These are phyloP conservation scores for Streptopelia turtur DNA, from an alignment of 2,797 vertebrate species.

Conservation along the genomic window DNA sequence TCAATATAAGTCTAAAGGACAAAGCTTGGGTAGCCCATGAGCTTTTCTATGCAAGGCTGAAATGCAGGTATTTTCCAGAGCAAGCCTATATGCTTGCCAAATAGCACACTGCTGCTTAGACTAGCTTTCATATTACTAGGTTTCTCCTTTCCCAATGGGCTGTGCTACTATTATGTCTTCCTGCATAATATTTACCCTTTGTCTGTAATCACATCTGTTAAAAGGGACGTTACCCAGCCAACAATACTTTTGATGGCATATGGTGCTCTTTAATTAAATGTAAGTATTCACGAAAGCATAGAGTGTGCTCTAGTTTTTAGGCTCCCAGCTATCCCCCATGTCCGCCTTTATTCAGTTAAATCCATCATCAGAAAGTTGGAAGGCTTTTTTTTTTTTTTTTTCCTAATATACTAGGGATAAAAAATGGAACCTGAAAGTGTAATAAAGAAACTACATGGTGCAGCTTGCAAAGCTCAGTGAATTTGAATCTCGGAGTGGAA, in stretches of 20 bases:
- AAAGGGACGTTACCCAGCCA: neutral
- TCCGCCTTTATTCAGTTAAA: neutral
- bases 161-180: neutral
- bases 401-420: neutral
- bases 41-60: neutral
- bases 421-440: neutral
- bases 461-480: neutral
- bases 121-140: neutral
- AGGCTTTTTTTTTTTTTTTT: neutral
- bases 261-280: conserved; percentile 40
- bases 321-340: neutral
- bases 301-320: neutral
- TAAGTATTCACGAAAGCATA: neutral
- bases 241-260: neutral
- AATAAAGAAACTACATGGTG: neutral
- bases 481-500: neutral
- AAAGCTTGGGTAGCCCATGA: neutral
- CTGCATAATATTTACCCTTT: conserved; percentile 23
- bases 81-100: neutral
- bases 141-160: neutral
- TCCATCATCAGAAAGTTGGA: neutral
- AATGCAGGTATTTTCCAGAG: neutral
- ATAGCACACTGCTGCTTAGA: neutral
- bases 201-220: conserved; percentile 26
- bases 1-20: neutral